A percentile compares a stretch with the other conserved stretches of the same genome.
Conservation (phyloP, 1,140 invertebrate genomes). For the Vollenhovia emeryi region DNA sequence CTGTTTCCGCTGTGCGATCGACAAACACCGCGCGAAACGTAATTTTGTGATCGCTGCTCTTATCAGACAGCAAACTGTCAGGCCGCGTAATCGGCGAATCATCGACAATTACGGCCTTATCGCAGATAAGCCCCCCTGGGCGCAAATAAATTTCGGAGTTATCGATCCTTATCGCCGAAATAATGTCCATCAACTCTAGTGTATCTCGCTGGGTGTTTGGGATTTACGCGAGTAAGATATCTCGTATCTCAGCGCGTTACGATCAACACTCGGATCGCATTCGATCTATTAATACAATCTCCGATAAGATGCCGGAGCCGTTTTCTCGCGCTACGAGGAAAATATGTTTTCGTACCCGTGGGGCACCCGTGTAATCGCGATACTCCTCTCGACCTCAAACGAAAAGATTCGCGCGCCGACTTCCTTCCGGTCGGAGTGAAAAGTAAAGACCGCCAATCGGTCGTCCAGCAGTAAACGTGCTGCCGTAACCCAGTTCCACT, state of each 20-base stretch:
- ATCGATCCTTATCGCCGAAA: not conserved
- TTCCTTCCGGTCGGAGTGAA: not conserved
- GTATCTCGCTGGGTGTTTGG: not conserved
- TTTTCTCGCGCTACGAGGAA: not conserved
- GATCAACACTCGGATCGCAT: not conserved
- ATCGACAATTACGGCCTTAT: not conserved
- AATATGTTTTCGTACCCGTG: not conserved
- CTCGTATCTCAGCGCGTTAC: not conserved
- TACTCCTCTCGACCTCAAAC: not conserved
- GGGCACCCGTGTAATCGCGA: no score
- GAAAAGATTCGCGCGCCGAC: not conserved
- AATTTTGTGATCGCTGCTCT: not conserved
- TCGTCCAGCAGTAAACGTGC: not conserved
- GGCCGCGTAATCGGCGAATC: not conserved
- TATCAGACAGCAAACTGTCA: not conserved
- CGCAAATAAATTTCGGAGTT: slow-evolving; percentile 9
- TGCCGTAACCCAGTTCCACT: slow-evolving; percentile 45
- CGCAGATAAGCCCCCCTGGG: not conserved
- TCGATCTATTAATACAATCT: not conserved
- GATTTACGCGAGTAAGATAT: not conserved
- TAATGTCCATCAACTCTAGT: not conserved
- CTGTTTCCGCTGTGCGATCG: not conserved
- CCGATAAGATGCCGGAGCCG: not conserved
- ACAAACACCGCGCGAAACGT: not conserved
- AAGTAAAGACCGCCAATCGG: not conserved